Evolutionary conservation across 35 echinoderm and acorn worm genomes (phyloP), one percentile per base, ranked within the genome.

Genomic region (Anneissia japonica): DNA sequence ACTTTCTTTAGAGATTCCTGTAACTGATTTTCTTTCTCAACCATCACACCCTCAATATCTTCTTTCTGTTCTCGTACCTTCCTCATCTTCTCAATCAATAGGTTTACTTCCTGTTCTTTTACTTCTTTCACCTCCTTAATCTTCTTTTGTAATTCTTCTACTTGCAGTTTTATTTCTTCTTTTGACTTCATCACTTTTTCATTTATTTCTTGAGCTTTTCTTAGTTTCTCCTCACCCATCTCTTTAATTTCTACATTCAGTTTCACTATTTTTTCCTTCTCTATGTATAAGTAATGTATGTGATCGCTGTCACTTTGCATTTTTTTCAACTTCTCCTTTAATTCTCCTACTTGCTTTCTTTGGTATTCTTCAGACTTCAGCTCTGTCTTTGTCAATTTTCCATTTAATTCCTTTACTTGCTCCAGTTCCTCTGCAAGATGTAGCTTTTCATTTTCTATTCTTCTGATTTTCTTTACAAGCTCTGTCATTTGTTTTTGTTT

Each of bases 81-180:
- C 30, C 26, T n/a, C 5, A 26, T 75, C 21, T 0, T 37, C 32
- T 80, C 75, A 0, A 30, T 23, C 26, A 31, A 31, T 0, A 31
- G 76, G 17, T 9, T 28, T 19, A 39, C 31, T 34, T 88, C 38
- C 0, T 35, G 6, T 19, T 41, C 12, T 37, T 46, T 30, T 33
- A 21, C 46, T 56, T 6, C 72, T n/a, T 80, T 37, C 17, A 31
- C 28, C 31, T 46, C 34, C 45, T 35, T 55, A 34, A 80, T 77
- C 76, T 88, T 80, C 31, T 80, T 21, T n/a, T n/a, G n/a, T 80
- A 56, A 38, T 30, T 85, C 55, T n/a, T n/a, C n/a, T n/a, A n/a
- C n/a, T n/a, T n/a, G n/a, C n/a, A n/a, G n/a, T n/a, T n/a, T n/a
- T n/a, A n/a, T n/a, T n/a, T n/a, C n/a, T n/a, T n/a, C n/a, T n/a